A percentile compares a stretch with the other conserved stretches of the same genome.
Conservation (phyloP, 2,113 vertebrate species). For the Atherinomorus stipes region DNA sequence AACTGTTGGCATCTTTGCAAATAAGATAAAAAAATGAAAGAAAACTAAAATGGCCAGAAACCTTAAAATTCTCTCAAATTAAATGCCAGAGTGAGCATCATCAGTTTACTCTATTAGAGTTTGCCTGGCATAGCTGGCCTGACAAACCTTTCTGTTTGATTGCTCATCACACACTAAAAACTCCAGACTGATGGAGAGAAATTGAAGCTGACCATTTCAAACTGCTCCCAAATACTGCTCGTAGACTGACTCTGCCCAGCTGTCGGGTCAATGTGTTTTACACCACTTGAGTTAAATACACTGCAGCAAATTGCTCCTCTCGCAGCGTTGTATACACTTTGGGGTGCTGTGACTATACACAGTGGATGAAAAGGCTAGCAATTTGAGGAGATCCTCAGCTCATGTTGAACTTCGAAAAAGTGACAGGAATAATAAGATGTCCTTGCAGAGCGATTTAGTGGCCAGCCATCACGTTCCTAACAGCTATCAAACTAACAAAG, state of each 20-base stretch:
- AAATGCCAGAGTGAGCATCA: slow-evolving; percentile 28
- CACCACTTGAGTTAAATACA: slow-evolving; percentile 67
- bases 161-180: slow-evolving; percentile 52
- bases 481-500: slow-evolving; percentile 65
- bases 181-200: slow-evolving; percentile 54
- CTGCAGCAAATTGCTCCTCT: slow-evolving; percentile 67
- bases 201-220: slow-evolving; percentile 66
- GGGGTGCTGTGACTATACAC: slow-evolving; percentile 20
- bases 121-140: slow-evolving; percentile 35
- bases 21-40: slow-evolving; percentile 1
- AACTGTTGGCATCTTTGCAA: neutral
- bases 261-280: slow-evolving; percentile 72
- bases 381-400: slow-evolving; percentile 43
- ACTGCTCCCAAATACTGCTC: slow-evolving; percentile 61
- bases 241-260: slow-evolving; percentile 58
- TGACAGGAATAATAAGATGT: slow-evolving; percentile 60
- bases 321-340: slow-evolving; percentile 32
- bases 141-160: slow-evolving; percentile 50
- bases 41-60: neutral
- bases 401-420: slow-evolving; percentile 32
- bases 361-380: slow-evolving; percentile 25
- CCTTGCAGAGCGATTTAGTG: slow-evolving; percentile 41
- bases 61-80: slow-evolving; percentile 3
- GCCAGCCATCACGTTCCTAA: slow-evolving; percentile 64
- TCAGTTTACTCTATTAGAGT: slow-evolving; percentile 42